Evolutionary conservation across 2,797 vertebrate species (phyloP).

Genomic region (Poecilia velifera): DNA sequence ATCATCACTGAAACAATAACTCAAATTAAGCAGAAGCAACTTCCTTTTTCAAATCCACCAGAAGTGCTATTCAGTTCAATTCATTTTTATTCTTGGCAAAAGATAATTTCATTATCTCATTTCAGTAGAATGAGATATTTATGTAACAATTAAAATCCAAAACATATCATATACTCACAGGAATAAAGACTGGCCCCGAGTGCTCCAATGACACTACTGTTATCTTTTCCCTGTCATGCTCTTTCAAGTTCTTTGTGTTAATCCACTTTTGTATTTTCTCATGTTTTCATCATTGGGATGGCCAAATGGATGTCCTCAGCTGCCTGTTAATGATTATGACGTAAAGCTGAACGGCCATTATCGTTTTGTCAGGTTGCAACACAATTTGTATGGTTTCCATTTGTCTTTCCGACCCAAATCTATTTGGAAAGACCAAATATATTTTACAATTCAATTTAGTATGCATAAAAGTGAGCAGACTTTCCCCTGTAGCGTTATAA

Average conservation of each 20-base stretch:
- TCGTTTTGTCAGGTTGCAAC: too few relatives aligned
- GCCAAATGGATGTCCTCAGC: too few relatives aligned
- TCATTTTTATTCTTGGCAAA: background rate
- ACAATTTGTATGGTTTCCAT: background rate
- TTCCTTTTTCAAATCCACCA: background rate
- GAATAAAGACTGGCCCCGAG: background rate
- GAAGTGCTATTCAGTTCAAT: background rate
- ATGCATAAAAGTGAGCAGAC: too few relatives aligned
- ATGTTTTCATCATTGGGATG: background rate
- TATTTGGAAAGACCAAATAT: background rate
- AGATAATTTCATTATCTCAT: background rate
- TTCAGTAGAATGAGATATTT: background rate
- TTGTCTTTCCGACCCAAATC: background rate
- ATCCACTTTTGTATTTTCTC: background rate
- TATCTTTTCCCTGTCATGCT: background rate
- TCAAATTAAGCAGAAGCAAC: background rate
- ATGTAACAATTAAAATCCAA: background rate
- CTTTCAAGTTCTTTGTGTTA: background rate
- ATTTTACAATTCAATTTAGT: background rate
- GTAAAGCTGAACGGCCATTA: too few relatives aligned
- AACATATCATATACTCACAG: background rate
- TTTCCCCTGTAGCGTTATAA: background rate
- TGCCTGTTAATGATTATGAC: too few relatives aligned
- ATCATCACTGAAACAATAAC: slow-evolving; percentile 26
- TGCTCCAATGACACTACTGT: too few relatives aligned